Percentiles rank a stretch among this genome's conserved stretches.
Evolutionary conservation across 2,888 invertebrate genomes (phyloP).

Genomic region (Eilema caniola): DNA sequence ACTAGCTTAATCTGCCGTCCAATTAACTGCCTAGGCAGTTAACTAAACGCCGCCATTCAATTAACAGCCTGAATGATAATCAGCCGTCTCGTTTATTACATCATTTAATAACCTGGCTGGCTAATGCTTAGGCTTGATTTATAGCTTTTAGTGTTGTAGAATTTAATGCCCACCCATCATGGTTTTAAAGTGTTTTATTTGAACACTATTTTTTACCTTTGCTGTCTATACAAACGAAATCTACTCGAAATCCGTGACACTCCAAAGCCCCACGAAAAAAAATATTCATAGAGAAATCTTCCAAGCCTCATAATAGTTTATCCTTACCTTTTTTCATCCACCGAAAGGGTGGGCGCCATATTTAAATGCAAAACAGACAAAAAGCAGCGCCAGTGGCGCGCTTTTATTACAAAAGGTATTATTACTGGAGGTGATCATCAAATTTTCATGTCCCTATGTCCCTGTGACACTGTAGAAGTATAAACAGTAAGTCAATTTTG

Average conservation of each 20-base stretch:
- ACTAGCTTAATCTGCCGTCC: no score
- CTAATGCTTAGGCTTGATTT: no score
- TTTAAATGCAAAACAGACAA: slow-evolving; percentile 40
- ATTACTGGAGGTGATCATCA: slow-evolving; percentile 51
- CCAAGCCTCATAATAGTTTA: slow-evolving; percentile 10
- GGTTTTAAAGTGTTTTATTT: no score
- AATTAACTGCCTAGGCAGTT: no score
- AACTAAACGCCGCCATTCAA: no score
- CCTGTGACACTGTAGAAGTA: slow-evolving; percentile 1
- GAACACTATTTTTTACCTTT: no score
- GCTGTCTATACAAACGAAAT: no score
- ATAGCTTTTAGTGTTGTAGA: no score
- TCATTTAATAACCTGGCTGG: no score
- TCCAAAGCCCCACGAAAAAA: background rate
- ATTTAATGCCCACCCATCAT: no score
- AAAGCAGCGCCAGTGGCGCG: slow-evolving; percentile 27
- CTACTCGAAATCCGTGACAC: background rate
- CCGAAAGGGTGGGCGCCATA: slow-evolving; percentile 10
- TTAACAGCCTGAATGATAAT: no score
- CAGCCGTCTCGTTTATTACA: no score
- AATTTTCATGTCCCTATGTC: slow-evolving; percentile 52
- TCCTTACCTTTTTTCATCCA: background rate
- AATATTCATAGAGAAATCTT: slow-evolving; percentile 5
- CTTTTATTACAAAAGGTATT: slow-evolving; percentile 56
- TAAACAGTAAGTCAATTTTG: background rate